Base-by-base conservation (phyloP, 2,113 vertebrate species). In the Empidonax alnorum region DNA sequence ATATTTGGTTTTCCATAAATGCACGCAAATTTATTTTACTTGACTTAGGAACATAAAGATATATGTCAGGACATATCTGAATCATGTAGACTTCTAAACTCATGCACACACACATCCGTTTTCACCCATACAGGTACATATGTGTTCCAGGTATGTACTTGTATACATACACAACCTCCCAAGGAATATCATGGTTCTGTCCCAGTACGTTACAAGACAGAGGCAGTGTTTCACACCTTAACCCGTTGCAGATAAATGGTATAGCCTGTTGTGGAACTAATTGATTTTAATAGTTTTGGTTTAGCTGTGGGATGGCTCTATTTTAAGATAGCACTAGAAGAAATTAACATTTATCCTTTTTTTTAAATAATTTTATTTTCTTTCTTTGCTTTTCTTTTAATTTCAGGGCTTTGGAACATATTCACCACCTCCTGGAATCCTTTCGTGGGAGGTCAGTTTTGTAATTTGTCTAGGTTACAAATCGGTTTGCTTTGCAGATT, bases 401-500 rank as follows among this genome's bases (percentile, higher is more conserved):
- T 93, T 88, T 75, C 61, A 87, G n/a, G 16, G n/a, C 28, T 90
- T 84, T 28, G 35, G 52, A 86, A 88, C 56, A 78, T 25, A 30
- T 67, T 90, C 41, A 44, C 31, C 28, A 27, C 69, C 83, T 81
- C 61, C 83, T 49, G 41, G 44, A 56, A 69, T 76, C 19, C 69
- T 75, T 86, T 47, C 56, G 37, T 65, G 65, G 30, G 20, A 27
- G 78, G 15, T 72, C 83, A 89, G 31, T 71, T 84, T 41, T 41
- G 53, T 85, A 68, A 15, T 84, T 89, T 87, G 65, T 87, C 85
- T 84, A 41, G 37, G 73, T 89, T 92, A 81, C 69, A 79, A 89
- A 92, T 87, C 22, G 44, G 65, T 96, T 96, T 93, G 68, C 61
- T 96, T 86, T 94, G 88, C 65, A 93, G 72, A 65, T 74, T 89